Conservation (phyloP, 1,140 invertebrate species). For the Eulimnadia texana region DNA sequence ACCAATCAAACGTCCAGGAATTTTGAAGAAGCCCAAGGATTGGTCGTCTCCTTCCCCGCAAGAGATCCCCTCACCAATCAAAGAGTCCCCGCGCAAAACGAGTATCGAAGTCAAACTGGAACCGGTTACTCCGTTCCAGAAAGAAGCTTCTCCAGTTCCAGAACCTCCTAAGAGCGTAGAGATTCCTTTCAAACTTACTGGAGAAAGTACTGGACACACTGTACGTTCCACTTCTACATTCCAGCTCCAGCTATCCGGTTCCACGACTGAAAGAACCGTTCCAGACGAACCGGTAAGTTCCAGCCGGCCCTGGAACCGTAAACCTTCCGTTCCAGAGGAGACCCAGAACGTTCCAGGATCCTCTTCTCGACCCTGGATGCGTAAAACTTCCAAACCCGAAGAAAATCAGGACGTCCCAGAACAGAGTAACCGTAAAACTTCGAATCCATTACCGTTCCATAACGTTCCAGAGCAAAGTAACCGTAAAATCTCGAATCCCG, state of each 20-base stretch:
- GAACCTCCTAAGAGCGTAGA: background rate
- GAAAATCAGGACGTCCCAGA: no score
- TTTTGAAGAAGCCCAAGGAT: constrained; percentile 21
- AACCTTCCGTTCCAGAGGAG: no score
- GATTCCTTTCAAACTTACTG: background rate
- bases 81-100: background rate
- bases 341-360: background rate
- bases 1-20: constrained; percentile 17
- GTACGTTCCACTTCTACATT: constrained; percentile 11
- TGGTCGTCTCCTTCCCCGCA: constrained; percentile 10
- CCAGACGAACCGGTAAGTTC: background rate
- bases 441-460: background rate
- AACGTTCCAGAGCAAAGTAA: no score
- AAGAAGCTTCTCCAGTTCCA: background rate
- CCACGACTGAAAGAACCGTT: background rate
- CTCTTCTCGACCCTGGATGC: background rate
- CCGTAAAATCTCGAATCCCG: background rate
- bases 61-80: constrained; percentile 11
- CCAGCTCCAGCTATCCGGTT: constrained; percentile 3
- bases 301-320: background rate
- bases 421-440: no score
- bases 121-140: background rate
- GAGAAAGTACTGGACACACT: constrained; percentile 10
- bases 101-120: constrained; percentile 6
- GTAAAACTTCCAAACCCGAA: background rate